Evolutionary conservation across 2,797 vertebrate species (phyloP).

Genomic region (Melanotaenia parkinsoni): DNA sequence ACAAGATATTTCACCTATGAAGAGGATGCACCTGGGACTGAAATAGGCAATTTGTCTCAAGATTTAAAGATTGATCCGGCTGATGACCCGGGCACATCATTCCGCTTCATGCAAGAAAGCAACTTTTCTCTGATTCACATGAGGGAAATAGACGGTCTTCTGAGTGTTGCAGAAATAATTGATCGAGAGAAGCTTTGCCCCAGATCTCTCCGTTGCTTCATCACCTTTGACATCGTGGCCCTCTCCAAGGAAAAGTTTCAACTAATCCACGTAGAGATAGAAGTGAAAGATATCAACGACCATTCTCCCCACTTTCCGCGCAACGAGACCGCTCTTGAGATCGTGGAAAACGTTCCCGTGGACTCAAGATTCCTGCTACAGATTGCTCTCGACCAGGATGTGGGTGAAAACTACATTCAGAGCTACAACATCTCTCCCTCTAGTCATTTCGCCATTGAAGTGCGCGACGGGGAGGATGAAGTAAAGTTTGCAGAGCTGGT

Average conservation of each 20-base stretch:
- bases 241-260: conserved; percentile 83
- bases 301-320: conserved; percentile 78
- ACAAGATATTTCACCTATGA: conserved; percentile 80
- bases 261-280: conserved; percentile 86
- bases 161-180: conserved; percentile 74
- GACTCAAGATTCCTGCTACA: conserved; percentile 79
- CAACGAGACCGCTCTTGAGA: conserved; percentile 79
- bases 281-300: conserved; percentile 86
- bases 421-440: conserved; percentile 79
- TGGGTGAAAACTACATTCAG: conserved; percentile 84
- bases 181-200: conserved; percentile 80
- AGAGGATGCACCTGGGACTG: conserved; percentile 75
- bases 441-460: conserved; percentile 74
- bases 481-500: conserved; percentile 79
- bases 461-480: conserved; percentile 75
- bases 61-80: conserved; percentile 77
- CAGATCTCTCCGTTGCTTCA: conserved; percentile 73
- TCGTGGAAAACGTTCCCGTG: conserved; percentile 78
- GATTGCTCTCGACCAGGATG: conserved; percentile 82
- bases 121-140: conserved; percentile 79
- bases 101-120: conserved; percentile 79
- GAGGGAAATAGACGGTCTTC: conserved; percentile 70
- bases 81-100: conserved; percentile 71
- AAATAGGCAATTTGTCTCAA: conserved; percentile 77
- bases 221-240: conserved; percentile 83